A percentile compares a stretch with the other conserved stretches of the same genome.
These are phyloP conservation scores for Myrmecobius fasciatus DNA, from an alignment of 2,113 vertebrate species.

Conservation along the genomic window DNA sequence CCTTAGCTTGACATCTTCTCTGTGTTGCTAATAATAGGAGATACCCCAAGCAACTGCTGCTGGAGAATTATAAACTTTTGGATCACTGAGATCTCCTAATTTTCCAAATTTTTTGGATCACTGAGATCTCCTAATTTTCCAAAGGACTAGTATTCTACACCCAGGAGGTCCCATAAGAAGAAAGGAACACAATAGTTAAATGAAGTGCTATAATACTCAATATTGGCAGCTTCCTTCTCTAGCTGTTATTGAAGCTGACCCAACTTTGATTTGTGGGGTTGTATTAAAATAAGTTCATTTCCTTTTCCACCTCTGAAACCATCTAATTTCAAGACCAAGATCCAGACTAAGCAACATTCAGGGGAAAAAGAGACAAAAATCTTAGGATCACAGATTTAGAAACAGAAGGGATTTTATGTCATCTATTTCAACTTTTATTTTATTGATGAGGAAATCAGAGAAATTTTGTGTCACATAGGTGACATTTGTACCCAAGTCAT, in stretches of 20 bases:
- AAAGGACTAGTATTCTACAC: background rate
- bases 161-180: background rate
- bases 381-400: too few species aligned
- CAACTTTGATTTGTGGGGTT: background rate
- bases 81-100: background rate
- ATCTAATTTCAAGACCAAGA: background rate
- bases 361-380: background rate
- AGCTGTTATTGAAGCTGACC: too few species aligned
- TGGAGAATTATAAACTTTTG: too few species aligned
- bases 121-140: too few species aligned
- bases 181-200: background rate
- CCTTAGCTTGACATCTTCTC: background rate
- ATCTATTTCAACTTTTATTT: too few species aligned
- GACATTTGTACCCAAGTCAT: too few species aligned
- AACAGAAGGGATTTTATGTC: too few species aligned
- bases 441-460: background rate
- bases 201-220: background rate
- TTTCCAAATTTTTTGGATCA: background rate
- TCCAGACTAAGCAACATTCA: background rate
- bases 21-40: background rate
- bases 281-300: background rate
- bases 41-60: background rate
- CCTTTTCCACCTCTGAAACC: background rate
- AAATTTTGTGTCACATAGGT: background rate
- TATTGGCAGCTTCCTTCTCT: background rate